Percentiles rank a stretch among this genome's conserved stretches.
Conservation (phyloP, 23 tunicate species). For the Aplidium turbinatum region DNA sequence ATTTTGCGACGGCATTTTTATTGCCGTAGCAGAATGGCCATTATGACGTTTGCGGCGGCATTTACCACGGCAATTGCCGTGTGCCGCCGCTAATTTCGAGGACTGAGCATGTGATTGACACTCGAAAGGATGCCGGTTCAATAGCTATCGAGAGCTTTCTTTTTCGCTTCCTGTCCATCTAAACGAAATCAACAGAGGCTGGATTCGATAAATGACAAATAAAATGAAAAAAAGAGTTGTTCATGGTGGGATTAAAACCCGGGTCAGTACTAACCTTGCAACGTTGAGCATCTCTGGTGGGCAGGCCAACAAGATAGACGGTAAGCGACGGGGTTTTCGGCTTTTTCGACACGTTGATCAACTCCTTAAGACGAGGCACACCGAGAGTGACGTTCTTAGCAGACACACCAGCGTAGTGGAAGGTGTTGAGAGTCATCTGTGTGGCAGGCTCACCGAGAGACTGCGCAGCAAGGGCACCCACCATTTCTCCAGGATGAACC, state of each 20-base stretch:
- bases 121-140: no score
- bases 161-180: no score
- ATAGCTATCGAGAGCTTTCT: no score
- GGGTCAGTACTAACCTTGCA: constrained; percentile 70
- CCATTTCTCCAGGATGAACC: constrained; percentile 99
- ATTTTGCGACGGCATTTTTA: no score
- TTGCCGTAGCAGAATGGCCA: no score
- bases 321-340: constrained; percentile 99
- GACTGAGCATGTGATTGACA: no score
- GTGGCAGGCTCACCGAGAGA: constrained; percentile 99
- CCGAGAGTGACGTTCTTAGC: constrained; percentile 99
- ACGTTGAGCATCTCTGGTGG: constrained; percentile 94
- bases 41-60: no score
- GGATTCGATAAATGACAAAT: not conserved
- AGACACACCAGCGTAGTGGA: constrained; percentile 99
- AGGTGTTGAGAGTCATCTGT: constrained; percentile 99
- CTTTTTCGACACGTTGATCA: constrained; percentile 98
- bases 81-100: no score
- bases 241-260: not conserved
- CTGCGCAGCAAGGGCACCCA: constrained; percentile 98
- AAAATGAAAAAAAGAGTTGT: not conserved
- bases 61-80: no score
- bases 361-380: constrained; percentile 99
- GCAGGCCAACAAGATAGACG: constrained; percentile 87
- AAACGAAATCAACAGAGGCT: not conserved